These are phyloP conservation scores for Cybosia mesomella DNA, from an alignment of 2,888 invertebrate species.

Conservation along the genomic window DNA sequence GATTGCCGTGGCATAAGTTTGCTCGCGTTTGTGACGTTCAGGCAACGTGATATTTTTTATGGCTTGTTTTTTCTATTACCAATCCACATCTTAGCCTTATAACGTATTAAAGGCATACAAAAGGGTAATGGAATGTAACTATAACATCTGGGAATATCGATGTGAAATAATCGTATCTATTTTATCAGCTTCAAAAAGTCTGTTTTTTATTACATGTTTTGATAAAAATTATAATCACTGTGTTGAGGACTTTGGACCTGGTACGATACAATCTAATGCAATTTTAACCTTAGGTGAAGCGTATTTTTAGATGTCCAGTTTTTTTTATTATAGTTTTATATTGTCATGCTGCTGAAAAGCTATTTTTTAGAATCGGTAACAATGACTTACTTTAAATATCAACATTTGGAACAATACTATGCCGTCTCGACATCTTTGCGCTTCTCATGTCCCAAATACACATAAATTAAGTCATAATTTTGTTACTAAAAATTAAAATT, in stretches of 20 bases:
- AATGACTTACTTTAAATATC: not conserved
- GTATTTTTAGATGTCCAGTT: not conserved
- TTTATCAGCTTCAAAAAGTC: conserved; percentile 7
- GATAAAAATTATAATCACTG: conserved; percentile 20
- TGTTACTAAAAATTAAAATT: not conserved
- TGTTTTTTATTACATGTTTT: conserved; percentile 15
- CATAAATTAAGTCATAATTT: not conserved
- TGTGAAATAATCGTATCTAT: conserved; percentile 14
- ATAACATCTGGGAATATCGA: conserved; percentile 13
- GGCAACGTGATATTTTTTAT: not conserved
- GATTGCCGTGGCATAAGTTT: not conserved
- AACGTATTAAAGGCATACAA: not conserved
- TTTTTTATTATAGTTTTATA: not conserved
- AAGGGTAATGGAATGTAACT: not conserved
- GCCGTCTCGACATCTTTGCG: conserved; percentile 1
- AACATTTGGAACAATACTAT: not conserved
- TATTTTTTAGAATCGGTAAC: not conserved
- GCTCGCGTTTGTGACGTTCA: not conserved
- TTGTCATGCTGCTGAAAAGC: not conserved
- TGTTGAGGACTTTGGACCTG: conserved; percentile 11
- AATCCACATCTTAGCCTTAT: not conserved
- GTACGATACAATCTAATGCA: not conserved
- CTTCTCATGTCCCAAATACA: conserved; percentile 3
- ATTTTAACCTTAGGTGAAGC: not conserved
- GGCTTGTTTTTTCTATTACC: not conserved